These are phyloP conservation scores for Cyclargus thomasi DNA, from an alignment of 1,140 invertebrate species.

Conservation along the genomic window DNA sequence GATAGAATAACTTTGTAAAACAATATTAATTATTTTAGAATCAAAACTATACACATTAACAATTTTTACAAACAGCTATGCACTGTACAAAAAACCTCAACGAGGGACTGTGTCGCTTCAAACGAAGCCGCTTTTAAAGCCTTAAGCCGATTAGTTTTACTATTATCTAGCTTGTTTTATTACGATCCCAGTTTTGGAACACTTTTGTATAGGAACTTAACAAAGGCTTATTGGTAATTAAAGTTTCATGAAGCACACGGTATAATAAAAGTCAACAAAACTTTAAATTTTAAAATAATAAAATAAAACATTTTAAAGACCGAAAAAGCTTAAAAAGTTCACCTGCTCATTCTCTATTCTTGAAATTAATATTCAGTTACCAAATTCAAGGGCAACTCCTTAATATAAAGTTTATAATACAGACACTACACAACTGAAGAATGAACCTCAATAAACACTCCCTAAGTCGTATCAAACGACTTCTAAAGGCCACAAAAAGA, in stretches of 20 bases:
- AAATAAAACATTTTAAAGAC: no score
- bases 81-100: neutral
- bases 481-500: constrained; percentile 5
- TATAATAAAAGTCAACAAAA: no score
- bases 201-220: neutral
- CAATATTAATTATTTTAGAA: no score
- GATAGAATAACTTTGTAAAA: no score
- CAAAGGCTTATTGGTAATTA: neutral
- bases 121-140: neutral
- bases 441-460: neutral
- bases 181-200: neutral
- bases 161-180: neutral
- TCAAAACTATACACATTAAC: no score
- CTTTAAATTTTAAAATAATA: no score
- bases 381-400: no score
- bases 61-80: neutral
- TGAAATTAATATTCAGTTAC: no score
- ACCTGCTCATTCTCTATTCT: no score
- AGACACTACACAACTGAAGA: neutral
- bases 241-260: no score
- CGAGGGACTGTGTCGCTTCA: neutral
- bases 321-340: no score
- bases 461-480: constrained; percentile 1
- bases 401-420: no score
- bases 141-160: neutral